Evolutionary conservation across 2,888 invertebrate species (phyloP).

Genomic region (Mesorhabditis belari): DNA sequence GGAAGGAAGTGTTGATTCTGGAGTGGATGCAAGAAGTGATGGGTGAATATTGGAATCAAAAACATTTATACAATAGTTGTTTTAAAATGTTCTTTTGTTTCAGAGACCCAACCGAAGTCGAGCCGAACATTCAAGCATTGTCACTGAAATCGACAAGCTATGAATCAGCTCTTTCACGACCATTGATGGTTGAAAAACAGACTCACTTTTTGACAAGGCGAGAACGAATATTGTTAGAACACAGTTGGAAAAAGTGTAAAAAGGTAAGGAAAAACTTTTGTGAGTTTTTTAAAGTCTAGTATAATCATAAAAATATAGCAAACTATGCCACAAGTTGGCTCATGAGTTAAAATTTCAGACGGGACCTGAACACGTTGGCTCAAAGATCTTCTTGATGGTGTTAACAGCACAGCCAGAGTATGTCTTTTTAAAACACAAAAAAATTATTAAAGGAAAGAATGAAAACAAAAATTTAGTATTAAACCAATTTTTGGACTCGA

Average conservation of each 20-base stretch:
- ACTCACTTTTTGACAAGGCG: constrained; percentile 36
- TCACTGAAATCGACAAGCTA: constrained; percentile 3
- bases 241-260: constrained; percentile 44
- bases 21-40: not conserved
- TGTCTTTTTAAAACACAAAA: too few relatives aligned
- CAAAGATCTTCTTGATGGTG: constrained; percentile 48
- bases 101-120: not conserved
- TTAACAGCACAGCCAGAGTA: constrained; percentile 47
- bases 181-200: not conserved
- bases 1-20: not conserved
- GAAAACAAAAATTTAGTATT: too few relatives aligned
- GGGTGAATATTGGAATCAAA: not conserved
- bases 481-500: constrained; percentile 47
- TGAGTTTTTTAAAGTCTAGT: not conserved
- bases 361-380: constrained; percentile 45
- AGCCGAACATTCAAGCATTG: constrained; percentile 1
- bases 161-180: too few relatives aligned
- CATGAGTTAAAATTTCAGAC: constrained; percentile 25
- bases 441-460: too few relatives aligned
- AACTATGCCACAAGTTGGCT: not conserved
- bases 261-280: constrained; percentile 26
- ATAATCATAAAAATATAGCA: not conserved
- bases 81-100: too few relatives aligned
- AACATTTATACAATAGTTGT: too few relatives aligned
- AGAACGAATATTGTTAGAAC: constrained; percentile 39